Base-by-base conservation (phyloP, 2,888 invertebrate species). In the Coelopa pilipes region DNA sequence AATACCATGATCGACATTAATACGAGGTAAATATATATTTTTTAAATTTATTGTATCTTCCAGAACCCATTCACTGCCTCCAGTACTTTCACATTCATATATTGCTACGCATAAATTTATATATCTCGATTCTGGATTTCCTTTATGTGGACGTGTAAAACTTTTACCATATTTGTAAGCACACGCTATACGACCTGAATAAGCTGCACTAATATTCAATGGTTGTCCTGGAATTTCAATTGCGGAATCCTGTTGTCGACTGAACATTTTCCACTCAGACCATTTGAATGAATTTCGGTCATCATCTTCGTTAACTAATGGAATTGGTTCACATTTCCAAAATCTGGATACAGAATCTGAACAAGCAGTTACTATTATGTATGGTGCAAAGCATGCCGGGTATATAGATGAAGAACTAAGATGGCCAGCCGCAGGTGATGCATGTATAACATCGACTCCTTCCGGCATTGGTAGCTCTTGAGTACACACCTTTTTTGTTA, bases 31-130 rank as follows among this genome's bases (percentile, higher is more conserved):
- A 84, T 95, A 94, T 76, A 98, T 96, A 84, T 98, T 97, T 84
- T 95, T 93, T 81, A 99, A 88, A 79, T 97, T 96, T 79, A 99
- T 97, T 0, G 96, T 96, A 81, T 99, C 98, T 86, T 99, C 98
- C 13, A 97, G 89, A 62, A 97, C 90, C 98, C 98, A 99, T 82
- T 94, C 94, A 55, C 94, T 93, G 74, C 96, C 98, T 67, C 97
- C 99, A 9, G 98, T 98, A 78, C 98, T 98, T 89, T 99, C 99
- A 86, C 99, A 99, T 87, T 99, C 99, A 88, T 98, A 99, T 78
- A 99, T 98, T 62, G 97, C 96, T 10, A 99, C 97, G 87, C 95
- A 94, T 0, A 96, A 89, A 86, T 96, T 96, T 34, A 96, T 95
- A 86, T 94, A 96, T 72, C 96, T 90, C 0, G 94, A 94, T 76